Percentiles rank a stretch among this genome's conserved stretches.
These are phyloP conservation scores for Bucorvus abyssinicus DNA, from an alignment of 2,797 vertebrate species.

Conservation along the genomic window DNA sequence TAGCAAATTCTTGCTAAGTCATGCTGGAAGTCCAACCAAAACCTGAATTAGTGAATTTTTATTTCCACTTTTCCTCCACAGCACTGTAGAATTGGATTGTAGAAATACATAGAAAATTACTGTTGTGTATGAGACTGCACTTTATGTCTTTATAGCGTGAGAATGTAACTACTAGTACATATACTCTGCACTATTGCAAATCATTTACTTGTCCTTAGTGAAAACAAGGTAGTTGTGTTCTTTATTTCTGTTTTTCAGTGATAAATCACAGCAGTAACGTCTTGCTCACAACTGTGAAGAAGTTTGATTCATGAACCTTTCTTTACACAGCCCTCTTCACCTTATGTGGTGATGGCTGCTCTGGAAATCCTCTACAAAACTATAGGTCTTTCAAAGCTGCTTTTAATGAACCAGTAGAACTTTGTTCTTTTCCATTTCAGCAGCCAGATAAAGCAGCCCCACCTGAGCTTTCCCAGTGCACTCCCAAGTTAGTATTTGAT, in stretches of 20 bases:
- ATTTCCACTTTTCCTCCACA: background rate
- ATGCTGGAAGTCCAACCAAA: background rate
- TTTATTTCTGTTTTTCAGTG: background rate
- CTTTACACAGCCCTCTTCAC: background rate
- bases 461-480: background rate
- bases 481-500: background rate
- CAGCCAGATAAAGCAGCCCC: background rate
- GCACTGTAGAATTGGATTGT: background rate
- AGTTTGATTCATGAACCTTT: background rate
- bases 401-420: background rate
- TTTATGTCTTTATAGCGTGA: background rate
- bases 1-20: background rate
- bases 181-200: background rate
- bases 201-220: background rate
- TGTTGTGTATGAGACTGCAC: background rate
- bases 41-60: background rate
- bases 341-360: background rate
- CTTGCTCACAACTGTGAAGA: background rate
- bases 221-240: background rate
- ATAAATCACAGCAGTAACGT: background rate
- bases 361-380: background rate
- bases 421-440: background rate
- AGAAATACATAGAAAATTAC: background rate
- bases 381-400: background rate
- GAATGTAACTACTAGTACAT: background rate